These are phyloP conservation scores for Pogonocichla stellata DNA, from an alignment of 2,113 vertebrate species.

Conservation along the genomic window DNA sequence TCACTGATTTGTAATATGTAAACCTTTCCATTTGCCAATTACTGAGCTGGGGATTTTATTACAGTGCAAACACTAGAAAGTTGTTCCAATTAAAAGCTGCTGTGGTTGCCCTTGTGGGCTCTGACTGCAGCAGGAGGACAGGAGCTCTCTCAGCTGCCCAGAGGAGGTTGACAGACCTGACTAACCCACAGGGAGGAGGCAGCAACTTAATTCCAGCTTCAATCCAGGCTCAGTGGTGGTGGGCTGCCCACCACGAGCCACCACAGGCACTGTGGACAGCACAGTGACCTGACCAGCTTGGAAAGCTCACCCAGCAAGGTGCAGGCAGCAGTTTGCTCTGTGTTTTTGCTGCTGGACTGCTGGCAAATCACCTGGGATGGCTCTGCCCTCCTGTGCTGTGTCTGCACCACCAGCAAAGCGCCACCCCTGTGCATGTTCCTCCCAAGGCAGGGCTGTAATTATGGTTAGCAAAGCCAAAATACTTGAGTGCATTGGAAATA, in stretches of 20 bases:
- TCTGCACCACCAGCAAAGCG: neutral
- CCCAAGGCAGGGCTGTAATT: neutral
- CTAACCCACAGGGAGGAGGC: neutral
- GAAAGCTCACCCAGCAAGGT: neutral
- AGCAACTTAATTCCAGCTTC: neutral
- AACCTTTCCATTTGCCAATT: neutral
- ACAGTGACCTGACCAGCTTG: neutral
- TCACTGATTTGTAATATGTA: neutral
- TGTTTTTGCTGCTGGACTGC: neutral
- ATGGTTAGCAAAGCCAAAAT: neutral
- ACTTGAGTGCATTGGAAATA: neutral
- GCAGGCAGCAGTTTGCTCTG: neutral
- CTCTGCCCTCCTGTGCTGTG: neutral
- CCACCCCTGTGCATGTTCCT: neutral
- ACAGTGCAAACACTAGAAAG: neutral
- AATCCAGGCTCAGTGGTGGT: neutral
- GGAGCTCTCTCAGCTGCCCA: neutral
- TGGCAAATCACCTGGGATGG: neutral
- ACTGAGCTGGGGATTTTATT: neutral
- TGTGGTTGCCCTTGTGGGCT: neutral
- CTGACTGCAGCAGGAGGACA: neutral
- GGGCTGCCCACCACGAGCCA: neutral
- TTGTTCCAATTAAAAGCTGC: neutral
- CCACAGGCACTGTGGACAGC: accelerated
- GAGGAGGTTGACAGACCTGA: neutral